Percentiles rank a stretch among this genome's conserved stretches.
Evolutionary conservation across 2,797 vertebrate genomes (phyloP).

Genomic region (Chaenodraco wilsoni): DNA sequence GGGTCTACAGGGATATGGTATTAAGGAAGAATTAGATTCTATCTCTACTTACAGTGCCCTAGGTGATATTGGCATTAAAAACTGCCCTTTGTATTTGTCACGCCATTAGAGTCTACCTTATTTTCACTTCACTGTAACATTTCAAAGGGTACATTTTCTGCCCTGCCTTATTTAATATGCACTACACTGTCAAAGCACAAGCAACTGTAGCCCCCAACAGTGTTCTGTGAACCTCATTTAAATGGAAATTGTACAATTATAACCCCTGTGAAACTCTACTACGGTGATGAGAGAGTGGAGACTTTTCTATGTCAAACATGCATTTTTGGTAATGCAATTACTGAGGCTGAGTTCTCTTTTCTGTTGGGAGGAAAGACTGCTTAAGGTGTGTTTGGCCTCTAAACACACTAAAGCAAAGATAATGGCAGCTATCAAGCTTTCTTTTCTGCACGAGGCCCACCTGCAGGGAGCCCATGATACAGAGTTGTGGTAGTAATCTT

Average conservation of each 20-base stretch:
- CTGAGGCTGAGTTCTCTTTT: conserved; percentile 38
- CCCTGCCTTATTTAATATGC: conserved; percentile 48
- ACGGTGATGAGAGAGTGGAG: conserved; percentile 59
- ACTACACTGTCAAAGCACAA: conserved; percentile 51
- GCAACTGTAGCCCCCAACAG: conserved; percentile 53
- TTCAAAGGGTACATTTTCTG: conserved; percentile 33
- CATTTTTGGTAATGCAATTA: conserved; percentile 63
- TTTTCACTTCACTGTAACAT: conserved; percentile 41
- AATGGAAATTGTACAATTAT: conserved; percentile 77
- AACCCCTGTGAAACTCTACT: conserved; percentile 64
- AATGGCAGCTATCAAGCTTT: conserved; percentile 68
- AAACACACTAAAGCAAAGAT: conserved; percentile 60
- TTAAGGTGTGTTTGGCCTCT: conserved; percentile 60
- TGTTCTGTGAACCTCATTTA: conserved; percentile 72
- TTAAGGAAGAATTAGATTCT: conserved; percentile 40
- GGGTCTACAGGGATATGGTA: conserved; percentile 17
- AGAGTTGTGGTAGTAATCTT: conserved; percentile 70
- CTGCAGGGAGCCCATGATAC: conserved; percentile 51
- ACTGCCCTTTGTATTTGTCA: conserved; percentile 47
- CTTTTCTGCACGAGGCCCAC: conserved; percentile 23
- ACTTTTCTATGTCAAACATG: conserved; percentile 55
- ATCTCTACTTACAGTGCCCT: conserved; percentile 22
- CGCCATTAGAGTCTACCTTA: conserved; percentile 27
- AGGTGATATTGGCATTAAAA: conserved; percentile 39
- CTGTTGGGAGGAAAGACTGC: conserved; percentile 27